Percentiles rank a stretch among this genome's conserved stretches.
Evolutionary conservation across 2,113 vertebrate genomes (phyloP).

Genomic region (Phodopus roborovskii): DNA sequence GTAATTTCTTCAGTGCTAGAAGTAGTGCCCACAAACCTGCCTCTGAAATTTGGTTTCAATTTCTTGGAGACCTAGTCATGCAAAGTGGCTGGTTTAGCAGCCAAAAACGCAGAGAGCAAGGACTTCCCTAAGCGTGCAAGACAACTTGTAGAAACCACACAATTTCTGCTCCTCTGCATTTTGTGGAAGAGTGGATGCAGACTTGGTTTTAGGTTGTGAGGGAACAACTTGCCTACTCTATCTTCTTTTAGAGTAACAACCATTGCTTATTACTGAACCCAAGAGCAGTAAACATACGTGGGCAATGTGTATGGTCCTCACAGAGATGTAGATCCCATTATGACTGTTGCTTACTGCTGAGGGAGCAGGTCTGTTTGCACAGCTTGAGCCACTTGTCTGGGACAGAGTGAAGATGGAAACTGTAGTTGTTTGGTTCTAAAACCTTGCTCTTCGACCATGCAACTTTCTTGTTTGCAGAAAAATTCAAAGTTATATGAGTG

Average conservation of each 20-base stretch:
- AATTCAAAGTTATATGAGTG: neutral
- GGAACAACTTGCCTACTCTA: neutral
- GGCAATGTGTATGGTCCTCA: accelerated
- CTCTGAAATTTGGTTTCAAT: neutral
- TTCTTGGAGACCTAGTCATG: neutral
- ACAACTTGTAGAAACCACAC: neutral
- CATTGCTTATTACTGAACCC: neutral
- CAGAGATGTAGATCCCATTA: accelerated
- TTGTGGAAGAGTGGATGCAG: neutral
- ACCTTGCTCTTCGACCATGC: neutral
- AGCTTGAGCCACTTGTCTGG: neutral
- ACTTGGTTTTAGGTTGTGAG: neutral
- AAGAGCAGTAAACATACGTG: too few species aligned
- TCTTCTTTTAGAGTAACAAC: neutral
- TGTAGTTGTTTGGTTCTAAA: neutral
- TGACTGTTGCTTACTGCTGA: neutral
- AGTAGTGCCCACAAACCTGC: neutral
- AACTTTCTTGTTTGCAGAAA: neutral
- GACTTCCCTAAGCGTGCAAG: neutral
- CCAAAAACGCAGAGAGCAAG: neutral
- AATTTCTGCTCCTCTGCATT: neutral
- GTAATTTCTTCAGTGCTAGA: neutral
- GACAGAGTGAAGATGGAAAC: neutral
- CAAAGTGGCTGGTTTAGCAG: neutral
- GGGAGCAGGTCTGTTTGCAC: neutral